Evolutionary conservation across 2,888 invertebrate genomes (phyloP), one percentile per base, ranked within the genome.

Genomic region (Melanostoma mellinum): DNA sequence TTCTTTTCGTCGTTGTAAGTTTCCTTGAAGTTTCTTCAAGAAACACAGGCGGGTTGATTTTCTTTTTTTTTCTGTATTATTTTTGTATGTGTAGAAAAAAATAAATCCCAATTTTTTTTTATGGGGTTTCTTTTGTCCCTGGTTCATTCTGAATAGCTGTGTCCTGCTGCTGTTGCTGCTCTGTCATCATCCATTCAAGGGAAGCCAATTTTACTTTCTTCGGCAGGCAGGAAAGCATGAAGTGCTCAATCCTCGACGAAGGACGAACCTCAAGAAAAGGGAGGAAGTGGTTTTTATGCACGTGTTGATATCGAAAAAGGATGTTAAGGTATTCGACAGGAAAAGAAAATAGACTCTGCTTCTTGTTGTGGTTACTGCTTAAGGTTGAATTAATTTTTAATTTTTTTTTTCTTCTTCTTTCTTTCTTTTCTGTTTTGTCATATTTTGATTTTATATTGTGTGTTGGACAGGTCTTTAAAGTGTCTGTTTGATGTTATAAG

Each of bases 251-350:
- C 52, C 72, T 60, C 72, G 55, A 65, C 48, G 63, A 56, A 42
- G 56, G 46, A 60, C 52, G 33, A 72, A 78, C 65, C 10, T 60
- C 33, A 48, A 53, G 52, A 71, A 71, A 77, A 58, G 56, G 65
- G 67, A 53, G 72, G 46, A 67, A 67, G 78, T 72, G 67, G 65
- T 67, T 60, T 65, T 72, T 48, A 71, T 77, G 71, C 77, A 77
- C 78, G 78, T 67, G 58, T 65, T 78, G 76, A 35, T 55, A 69
- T 56, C 42, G 48, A 48, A 20, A 20, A 20, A 69, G 68, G 55
- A 33, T 61, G 58, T 30, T 44, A 32, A 61, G 76, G 53, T 55
- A 36, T 68, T 52, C 20, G 38, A 75, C 42, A 65, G 65, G 53
- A 42, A 75, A 10, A 40, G 10, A 58, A 46, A 53, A 53, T 36